Evolutionary conservation across 2,888 invertebrate species (phyloP), one percentile per base, ranked within the genome.

Genomic region (Dryobota labecula): DNA sequence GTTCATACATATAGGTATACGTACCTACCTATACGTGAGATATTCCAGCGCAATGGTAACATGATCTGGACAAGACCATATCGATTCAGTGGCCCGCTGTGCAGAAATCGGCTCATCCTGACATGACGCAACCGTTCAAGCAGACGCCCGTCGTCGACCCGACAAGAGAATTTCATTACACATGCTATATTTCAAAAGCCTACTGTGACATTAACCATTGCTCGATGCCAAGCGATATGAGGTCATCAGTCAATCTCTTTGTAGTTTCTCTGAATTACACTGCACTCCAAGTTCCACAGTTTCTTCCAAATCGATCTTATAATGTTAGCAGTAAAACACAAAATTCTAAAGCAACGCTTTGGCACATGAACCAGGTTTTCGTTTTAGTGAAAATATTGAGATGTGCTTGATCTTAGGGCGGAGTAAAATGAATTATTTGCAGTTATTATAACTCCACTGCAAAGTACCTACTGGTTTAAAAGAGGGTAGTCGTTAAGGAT

Each of bases 171-270:
- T 90, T 90, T 90, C 88, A 90, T 90, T 89, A 90, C 87, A 88
- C 85, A 87, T 87, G 88, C 89, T 85, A 90, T 92, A 92, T 92
- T 91, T 93, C 93, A 94, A 90, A 91, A 91, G 88, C 84, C 86
- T 87, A 84, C 85, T 88, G 90, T 91, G 94, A 94, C 94, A 94
- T 87, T 87, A 93, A 93, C 91, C 94, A 94, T 91, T 90, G 89
- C 88, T 88, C 92, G 90, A 91, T 90, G 90, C 90, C 89, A 89
- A 88, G 85, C 90, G 90, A 90, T 91, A 91, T 92, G 93, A 93
- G 92, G 88, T 93, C 93, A 94, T 93, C 92, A 89, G 81, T 93
- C 90, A 91, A 90, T 88, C 89, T 87, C 89, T 91, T 88, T 90
- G 88, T 89, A 86, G 85, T 86, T 84, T 84, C 77, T 70, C 84